Evolutionary conservation across 2,797 vertebrate genomes (phyloP).

Genomic region (Lophotriccus pileatus): DNA sequence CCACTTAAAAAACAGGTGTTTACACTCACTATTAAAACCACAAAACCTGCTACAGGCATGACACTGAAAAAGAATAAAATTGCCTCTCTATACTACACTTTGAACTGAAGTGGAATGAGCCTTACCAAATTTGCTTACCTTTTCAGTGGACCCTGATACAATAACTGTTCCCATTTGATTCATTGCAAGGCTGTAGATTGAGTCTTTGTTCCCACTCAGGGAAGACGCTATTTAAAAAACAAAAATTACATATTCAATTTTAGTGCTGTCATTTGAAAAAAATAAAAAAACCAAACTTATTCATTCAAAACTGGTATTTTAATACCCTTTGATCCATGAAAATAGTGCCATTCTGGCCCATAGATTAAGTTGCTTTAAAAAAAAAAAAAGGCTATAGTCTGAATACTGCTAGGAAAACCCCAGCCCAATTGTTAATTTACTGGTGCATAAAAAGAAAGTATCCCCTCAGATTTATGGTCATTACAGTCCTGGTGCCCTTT

Average conservation of each 20-base stretch:
- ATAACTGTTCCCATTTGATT: conserved; percentile 99
- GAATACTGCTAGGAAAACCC: neutral
- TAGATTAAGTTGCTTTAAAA: neutral
- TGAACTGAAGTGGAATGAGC: neutral
- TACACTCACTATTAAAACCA: neutral
- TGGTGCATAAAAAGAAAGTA: neutral
- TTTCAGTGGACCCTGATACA: conserved; percentile 97
- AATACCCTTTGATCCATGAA: neutral
- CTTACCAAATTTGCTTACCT: conserved; percentile 76
- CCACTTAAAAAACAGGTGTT: neutral
- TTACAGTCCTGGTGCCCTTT: neutral
- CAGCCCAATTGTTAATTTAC: neutral
- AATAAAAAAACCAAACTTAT: neutral
- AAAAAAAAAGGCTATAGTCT: neutral
- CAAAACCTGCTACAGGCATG: neutral
- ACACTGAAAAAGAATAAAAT: neutral
- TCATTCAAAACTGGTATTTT: neutral
- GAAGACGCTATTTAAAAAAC: conserved; percentile 87
- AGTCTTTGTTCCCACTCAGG: conserved; percentile 98
- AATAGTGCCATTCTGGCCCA: neutral
- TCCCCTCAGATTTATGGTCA: neutral
- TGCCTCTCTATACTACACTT: neutral
- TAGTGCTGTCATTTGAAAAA: neutral
- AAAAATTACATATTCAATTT: conserved; percentile 18
- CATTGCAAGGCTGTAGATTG: conserved; percentile 99